phyloP scores from a whole-genome alignment of 2,797 vertebrate genomes.

The Sorex maritimensis region DNA sequence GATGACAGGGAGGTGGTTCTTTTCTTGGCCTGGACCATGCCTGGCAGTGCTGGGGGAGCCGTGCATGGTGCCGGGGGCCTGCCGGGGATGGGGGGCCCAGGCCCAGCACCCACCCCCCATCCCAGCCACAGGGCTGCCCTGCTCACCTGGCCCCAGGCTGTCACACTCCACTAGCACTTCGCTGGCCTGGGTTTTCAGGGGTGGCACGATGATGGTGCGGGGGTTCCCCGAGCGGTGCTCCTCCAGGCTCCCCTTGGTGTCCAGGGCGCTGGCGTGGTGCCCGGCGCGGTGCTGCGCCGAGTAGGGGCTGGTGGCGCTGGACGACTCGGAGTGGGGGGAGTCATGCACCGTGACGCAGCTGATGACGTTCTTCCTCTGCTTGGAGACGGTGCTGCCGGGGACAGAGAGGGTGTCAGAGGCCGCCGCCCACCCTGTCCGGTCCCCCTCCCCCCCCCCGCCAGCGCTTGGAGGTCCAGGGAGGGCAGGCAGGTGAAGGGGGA shows the following conservation, averaged over 20 bases:
- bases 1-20: too few relatives aligned
- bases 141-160: slow-evolving; percentile 95
- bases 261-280: slow-evolving; percentile 91
- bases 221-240: slow-evolving; percentile 95
- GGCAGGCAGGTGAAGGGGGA: too few relatives aligned
- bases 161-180: slow-evolving; percentile 96
- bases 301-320: slow-evolving; percentile 97
- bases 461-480: too few relatives aligned
- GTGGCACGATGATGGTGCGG: slow-evolving; percentile 98
- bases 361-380: slow-evolving; percentile 99
- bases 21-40: too few relatives aligned
- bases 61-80: too few relatives aligned
- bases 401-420: slow-evolving; percentile 60
- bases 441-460: too few relatives aligned
- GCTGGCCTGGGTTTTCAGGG: slow-evolving; percentile 96
- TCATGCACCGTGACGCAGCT: slow-evolving; percentile 99
- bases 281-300: slow-evolving; percentile 92
- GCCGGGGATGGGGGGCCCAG: too few relatives aligned
- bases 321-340: slow-evolving; percentile 97
- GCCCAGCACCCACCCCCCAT: neutral
- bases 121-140: neutral
- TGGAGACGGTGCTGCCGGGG: slow-evolving; percentile 94
- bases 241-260: slow-evolving; percentile 95
- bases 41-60: too few relatives aligned
- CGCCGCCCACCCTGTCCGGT: too few relatives aligned